A percentile compares a stretch with the other conserved stretches of the same genome.
phyloP scores from a whole-genome alignment of 1,140 invertebrate species.

The Pygmarrhopalites habei region DNA sequence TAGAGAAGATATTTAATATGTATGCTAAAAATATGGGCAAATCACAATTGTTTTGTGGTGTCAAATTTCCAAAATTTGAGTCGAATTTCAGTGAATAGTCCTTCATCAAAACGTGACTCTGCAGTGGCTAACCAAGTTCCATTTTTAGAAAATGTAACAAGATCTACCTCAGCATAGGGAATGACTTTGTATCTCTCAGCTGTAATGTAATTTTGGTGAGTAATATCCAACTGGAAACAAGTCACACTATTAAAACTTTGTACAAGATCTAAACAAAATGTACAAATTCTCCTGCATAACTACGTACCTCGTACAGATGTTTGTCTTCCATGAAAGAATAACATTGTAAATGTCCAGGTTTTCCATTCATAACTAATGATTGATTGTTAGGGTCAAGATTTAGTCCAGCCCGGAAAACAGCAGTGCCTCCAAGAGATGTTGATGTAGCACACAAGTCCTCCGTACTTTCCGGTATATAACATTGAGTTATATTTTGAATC shows the following conservation, averaged over 20 bases:
- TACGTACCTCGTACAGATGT: constrained; percentile 66
- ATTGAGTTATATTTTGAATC: constrained; percentile 62
- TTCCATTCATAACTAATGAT: constrained; percentile 65
- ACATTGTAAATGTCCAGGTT: constrained; percentile 72
- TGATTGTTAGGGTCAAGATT: constrained; percentile 58
- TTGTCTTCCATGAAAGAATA: constrained; percentile 59
- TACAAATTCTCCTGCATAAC: background rate
- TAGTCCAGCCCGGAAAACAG: constrained; percentile 58
- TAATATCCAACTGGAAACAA: constrained; percentile 62
- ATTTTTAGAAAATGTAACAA: constrained; percentile 57
- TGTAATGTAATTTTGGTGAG: constrained; percentile 61
- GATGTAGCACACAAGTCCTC: constrained; percentile 6
- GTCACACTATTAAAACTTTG: background rate
- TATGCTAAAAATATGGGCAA: too few relatives aligned
- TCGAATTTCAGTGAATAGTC: constrained; percentile 54
- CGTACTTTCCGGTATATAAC: constrained; percentile 42
- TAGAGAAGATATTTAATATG: too few relatives aligned
- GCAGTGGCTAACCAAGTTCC: constrained; percentile 72
- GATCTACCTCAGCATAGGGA: constrained; percentile 61
- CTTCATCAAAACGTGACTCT: constrained; percentile 52
- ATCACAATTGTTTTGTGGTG: constrained; percentile 55
- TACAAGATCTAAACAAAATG: background rate
- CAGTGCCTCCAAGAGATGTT: constrained; percentile 39
- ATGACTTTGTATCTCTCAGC: constrained; percentile 53
- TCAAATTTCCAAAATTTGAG: constrained; percentile 75